Percentiles rank a stretch among this genome's conserved stretches.
Evolutionary conservation across 1,140 invertebrate genomes (phyloP).

Genomic region (Scaptodrosophila lebanonensis): DNA sequence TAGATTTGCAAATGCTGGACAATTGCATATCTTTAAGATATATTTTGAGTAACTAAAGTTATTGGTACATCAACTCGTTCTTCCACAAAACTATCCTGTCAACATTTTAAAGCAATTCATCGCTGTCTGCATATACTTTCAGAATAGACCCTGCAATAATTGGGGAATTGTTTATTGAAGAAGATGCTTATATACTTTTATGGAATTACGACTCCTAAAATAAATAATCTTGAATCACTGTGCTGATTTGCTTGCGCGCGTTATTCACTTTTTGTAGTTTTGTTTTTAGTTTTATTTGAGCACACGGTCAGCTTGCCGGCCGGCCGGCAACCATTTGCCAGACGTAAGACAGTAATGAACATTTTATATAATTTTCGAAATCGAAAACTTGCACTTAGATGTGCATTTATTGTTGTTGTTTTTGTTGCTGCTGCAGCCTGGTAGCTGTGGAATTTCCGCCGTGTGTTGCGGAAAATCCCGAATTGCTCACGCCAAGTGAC

Average conservation of each 20-base stretch:
- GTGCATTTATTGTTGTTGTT: background rate
- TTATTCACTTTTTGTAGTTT: slow-evolving; percentile 1
- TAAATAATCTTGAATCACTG: too few species aligned
- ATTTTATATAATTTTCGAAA: slow-evolving; percentile 37
- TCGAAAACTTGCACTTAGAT: slow-evolving; percentile 21
- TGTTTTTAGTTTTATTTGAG: slow-evolving; percentile 50
- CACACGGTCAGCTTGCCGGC: slow-evolving; percentile 72
- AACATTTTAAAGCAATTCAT: too few species aligned
- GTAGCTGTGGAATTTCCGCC: slow-evolving; percentile 47
- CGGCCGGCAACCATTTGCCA: slow-evolving; percentile 55
- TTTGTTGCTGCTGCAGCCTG: slow-evolving; percentile 1
- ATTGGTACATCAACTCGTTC: too few species aligned
- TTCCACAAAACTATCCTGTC: too few species aligned
- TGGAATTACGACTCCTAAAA: background rate
- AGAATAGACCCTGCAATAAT: too few species aligned
- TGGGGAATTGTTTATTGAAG: too few species aligned
- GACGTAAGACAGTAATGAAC: slow-evolving; percentile 37
- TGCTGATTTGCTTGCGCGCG: background rate
- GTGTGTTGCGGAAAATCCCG: slow-evolving; percentile 46
- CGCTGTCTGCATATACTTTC: too few species aligned
- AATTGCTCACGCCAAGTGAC: slow-evolving; percentile 58
- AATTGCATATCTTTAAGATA: too few species aligned
- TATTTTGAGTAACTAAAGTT: too few species aligned
- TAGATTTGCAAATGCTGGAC: too few species aligned
- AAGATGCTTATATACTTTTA: too few species aligned